A percentile compares a stretch with the other conserved stretches of the same genome.
Evolutionary conservation across 64 coral and sea anemone species (phyloP).

Genomic region (Montipora foliosa): DNA sequence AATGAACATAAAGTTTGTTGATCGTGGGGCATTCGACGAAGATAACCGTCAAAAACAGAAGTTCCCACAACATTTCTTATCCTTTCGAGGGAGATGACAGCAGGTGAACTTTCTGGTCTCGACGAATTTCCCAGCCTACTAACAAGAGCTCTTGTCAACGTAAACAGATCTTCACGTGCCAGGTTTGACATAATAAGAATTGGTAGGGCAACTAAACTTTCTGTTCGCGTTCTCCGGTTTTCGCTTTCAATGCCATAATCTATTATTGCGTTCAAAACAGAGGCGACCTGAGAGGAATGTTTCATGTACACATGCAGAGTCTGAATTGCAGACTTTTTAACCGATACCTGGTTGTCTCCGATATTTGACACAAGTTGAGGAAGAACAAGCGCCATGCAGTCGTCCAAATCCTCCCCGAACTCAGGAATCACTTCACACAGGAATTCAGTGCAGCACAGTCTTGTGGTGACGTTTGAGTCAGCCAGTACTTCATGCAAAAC

Average conservation of each 20-base stretch:
- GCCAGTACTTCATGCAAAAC: slow-evolving; percentile 88
- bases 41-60: slow-evolving; percentile 84
- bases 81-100: slow-evolving; percentile 94
- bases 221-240: slow-evolving; percentile 89
- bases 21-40: slow-evolving; percentile 71
- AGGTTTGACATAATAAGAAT: slow-evolving; percentile 97
- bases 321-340: slow-evolving; percentile 97
- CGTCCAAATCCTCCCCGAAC: slow-evolving; percentile 91
- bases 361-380: slow-evolving; percentile 94
- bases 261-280: slow-evolving; percentile 91
- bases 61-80: slow-evolving; percentile 95
- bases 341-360: slow-evolving; percentile 87
- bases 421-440: slow-evolving; percentile 93
- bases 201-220: slow-evolving; percentile 95
- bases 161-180: slow-evolving; percentile 98
- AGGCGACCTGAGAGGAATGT: slow-evolving; percentile 82
- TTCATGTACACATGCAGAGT: slow-evolving; percentile 99
- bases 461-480: slow-evolving; percentile 82
- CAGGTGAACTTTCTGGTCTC: slow-evolving; percentile 84
- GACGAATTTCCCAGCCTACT: slow-evolving; percentile 80
- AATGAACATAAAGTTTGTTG: slow-evolving; percentile 77
- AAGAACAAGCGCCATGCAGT: slow-evolving; percentile 93
- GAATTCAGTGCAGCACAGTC: slow-evolving; percentile 93
- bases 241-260: slow-evolving; percentile 96
- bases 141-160: slow-evolving; percentile 92